Evolutionary conservation across 2,888 invertebrate genomes (phyloP).

Genomic region (Siphlonurus alternatus): DNA sequence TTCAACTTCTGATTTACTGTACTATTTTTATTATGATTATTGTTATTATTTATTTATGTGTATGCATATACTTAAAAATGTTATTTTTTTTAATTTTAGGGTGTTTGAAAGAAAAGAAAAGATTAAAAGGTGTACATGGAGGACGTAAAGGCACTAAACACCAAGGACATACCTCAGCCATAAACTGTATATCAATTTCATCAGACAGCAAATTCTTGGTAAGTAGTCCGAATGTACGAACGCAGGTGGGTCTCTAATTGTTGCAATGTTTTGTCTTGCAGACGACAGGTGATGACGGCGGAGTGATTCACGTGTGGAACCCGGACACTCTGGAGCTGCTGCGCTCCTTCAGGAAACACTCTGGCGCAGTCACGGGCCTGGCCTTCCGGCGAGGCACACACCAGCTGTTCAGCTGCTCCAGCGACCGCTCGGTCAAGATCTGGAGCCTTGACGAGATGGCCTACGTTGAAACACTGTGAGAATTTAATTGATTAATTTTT

Average conservation of each 20-base stretch:
- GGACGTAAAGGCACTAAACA: conserved; percentile 18
- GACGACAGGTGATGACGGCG: conserved; percentile 50
- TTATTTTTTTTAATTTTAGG: conserved; percentile 9
- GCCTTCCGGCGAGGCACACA: conserved; percentile 74
- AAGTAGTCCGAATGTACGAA: no score
- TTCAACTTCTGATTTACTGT: no score
- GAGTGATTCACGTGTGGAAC: conserved; percentile 69
- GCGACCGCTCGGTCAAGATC: conserved; percentile 70
- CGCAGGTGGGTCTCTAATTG: no score
- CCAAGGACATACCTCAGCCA: conserved; percentile 16
- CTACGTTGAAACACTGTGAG: conserved; percentile 78
- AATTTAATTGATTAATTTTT: conserved; percentile 10
- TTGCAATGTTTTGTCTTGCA: conserved; percentile 19
- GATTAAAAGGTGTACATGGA: conserved; percentile 29
- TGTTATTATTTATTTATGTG: no score
- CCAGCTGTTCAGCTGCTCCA: conserved; percentile 43
- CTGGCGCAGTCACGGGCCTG: conserved; percentile 53
- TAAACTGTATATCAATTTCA: conserved; percentile 41
- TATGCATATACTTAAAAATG: no score
- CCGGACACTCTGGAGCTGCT: conserved; percentile 55
- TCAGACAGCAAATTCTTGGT: conserved; percentile 69
- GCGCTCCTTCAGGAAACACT: conserved; percentile 66
- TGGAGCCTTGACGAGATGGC: conserved; percentile 96
- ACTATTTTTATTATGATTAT: no score
- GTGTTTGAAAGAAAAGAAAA: conserved; percentile 23